These are phyloP conservation scores for Thripadectes ignobilis DNA, from an alignment of 2,797 vertebrate genomes.

Conservation along the genomic window DNA sequence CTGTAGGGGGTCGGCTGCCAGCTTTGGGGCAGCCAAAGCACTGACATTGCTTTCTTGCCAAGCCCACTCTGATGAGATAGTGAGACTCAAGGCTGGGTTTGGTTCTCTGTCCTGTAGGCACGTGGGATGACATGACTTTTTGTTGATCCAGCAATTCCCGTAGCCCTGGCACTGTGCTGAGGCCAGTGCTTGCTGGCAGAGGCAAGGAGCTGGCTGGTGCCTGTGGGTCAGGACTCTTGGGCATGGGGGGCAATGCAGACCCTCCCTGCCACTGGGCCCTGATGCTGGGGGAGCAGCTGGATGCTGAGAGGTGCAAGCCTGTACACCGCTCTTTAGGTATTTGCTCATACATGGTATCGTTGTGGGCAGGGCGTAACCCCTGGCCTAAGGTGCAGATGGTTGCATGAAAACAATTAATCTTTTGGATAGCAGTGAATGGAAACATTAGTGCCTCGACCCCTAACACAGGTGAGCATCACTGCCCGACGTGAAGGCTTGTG, in stretches of 20 bases:
- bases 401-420: constrained; percentile 37
- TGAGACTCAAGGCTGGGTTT: background rate
- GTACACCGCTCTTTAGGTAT: background rate
- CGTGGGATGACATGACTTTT: accelerated
- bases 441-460: background rate
- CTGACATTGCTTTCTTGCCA: background rate
- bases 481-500: background rate
- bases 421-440: background rate
- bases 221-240: background rate
- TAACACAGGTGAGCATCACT: background rate
- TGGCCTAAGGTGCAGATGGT: background rate
- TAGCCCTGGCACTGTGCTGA: background rate
- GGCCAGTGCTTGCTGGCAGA: background rate
- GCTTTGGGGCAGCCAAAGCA: background rate
- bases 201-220: background rate
- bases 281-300: background rate
- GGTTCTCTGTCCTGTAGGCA: background rate
- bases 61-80: accelerated
- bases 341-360: accelerated
- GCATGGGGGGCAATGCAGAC: background rate
- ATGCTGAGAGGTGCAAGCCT: background rate
- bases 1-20: background rate
- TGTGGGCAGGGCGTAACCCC: background rate
- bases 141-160: background rate
- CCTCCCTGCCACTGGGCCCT: background rate